phyloP scores from a whole-genome alignment of 64 coral and sea anemone genomes.

The Platygyra sinensis region DNA sequence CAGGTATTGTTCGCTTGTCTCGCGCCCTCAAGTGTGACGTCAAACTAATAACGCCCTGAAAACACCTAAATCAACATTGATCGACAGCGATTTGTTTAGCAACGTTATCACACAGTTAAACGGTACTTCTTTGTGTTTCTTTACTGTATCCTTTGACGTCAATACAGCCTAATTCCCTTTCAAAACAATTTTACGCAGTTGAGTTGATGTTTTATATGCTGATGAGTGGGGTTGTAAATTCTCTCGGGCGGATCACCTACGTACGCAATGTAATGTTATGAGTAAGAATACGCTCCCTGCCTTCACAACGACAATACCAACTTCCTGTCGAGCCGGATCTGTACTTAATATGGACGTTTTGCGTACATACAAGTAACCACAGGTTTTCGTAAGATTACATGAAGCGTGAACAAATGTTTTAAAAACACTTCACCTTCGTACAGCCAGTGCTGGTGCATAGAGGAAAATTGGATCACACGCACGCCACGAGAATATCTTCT shows the following conservation, averaged over 20 bases:
- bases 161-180: neutral
- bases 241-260: neutral
- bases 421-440: neutral
- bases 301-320: conserved; percentile 8
- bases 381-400: neutral
- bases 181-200: neutral
- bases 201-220: neutral
- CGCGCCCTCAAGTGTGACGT: conserved; percentile 12
- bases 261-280: neutral
- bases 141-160: neutral
- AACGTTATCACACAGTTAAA: neutral
- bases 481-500: neutral
- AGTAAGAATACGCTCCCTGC: neutral
- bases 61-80: neutral
- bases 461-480: neutral
- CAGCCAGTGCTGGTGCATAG: neutral
- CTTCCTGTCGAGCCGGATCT: conserved; percentile 4
- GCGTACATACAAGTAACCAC: neutral
- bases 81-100: neutral
- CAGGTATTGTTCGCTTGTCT: conserved; percentile 4
- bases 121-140: neutral
- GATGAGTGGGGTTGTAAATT: neutral
- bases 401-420: neutral
- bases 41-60: conserved; percentile 16
- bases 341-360: conserved; percentile 14